These are phyloP conservation scores for Speoplatyrhinus poulsoni DNA, from an alignment of 2,113 vertebrate genomes.

Conservation along the genomic window DNA sequence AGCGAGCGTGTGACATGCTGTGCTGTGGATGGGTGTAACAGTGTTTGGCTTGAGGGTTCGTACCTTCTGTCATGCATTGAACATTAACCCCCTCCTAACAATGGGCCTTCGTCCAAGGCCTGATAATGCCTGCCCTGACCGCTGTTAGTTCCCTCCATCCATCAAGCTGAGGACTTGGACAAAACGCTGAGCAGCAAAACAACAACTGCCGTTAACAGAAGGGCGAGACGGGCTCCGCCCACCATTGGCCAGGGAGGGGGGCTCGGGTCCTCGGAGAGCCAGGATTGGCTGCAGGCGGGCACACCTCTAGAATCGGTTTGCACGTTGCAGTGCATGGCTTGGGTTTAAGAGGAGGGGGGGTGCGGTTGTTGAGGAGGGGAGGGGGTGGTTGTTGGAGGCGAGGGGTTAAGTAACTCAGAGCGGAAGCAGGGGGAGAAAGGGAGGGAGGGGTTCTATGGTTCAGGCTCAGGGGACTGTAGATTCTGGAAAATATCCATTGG, in stretches of 20 bases:
- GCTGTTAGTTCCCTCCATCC: conserved; percentile 69
- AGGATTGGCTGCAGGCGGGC: conserved; percentile 77
- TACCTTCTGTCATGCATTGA: conserved; percentile 31
- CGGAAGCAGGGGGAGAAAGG: conserved; percentile 37
- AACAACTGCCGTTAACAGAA: conserved; percentile 74
- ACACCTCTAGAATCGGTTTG: conserved; percentile 87
- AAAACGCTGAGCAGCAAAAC: conserved; percentile 69
- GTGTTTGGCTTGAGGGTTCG: conserved; percentile 7
- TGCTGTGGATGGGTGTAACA: conserved; percentile 10
- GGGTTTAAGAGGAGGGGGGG: conserved; percentile 33
- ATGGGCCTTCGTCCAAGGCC: conserved; percentile 48
- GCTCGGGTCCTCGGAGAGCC: conserved; percentile 18
- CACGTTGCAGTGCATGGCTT: conserved; percentile 48
- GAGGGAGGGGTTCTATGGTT: conserved; percentile 7
- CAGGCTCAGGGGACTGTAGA: conserved; percentile 18
- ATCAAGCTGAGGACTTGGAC: conserved; percentile 61
- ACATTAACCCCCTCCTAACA: conserved; percentile 58
- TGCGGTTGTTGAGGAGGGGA: conserved; percentile 16
- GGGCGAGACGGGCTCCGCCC: conserved; percentile 44
- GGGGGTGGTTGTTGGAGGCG: background rate
- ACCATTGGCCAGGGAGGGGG: conserved; percentile 49
- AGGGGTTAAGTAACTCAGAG: conserved; percentile 18
- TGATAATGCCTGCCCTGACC: conserved; percentile 69
- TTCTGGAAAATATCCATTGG: conserved; percentile 51
- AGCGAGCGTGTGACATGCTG: conserved; percentile 25